Percentiles rank a stretch among this genome's conserved stretches.
These are phyloP conservation scores for Delichon dasypus DNA, from an alignment of 2,797 vertebrate species.

Conservation along the genomic window DNA sequence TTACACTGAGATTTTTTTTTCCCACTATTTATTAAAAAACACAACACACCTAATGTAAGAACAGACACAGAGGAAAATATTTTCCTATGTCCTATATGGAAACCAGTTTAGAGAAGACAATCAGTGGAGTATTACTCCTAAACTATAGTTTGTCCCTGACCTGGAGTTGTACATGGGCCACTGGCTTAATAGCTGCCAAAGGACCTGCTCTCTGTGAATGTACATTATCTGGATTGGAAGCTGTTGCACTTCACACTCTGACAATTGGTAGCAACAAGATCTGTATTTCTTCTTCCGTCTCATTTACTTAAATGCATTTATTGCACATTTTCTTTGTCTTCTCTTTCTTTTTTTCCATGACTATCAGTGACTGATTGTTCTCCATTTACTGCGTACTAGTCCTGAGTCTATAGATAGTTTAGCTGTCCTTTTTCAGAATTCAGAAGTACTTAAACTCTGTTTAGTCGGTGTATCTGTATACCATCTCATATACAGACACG, in stretches of 20 bases:
- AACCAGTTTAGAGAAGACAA: not conserved
- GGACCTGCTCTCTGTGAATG: not conserved
- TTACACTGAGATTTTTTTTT: not conserved
- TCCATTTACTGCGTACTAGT: not conserved
- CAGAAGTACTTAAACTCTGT: not conserved
- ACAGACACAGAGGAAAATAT: not conserved
- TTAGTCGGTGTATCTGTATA: not conserved
- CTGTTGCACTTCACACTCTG: not conserved
- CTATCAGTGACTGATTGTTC: not conserved
- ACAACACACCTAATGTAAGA: not conserved
- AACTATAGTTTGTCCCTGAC: not conserved
- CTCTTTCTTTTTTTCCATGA: not conserved
- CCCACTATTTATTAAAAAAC: not conserved
- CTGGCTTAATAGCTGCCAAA: not conserved
- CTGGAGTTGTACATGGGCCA: not conserved
- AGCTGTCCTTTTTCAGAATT: not conserved
- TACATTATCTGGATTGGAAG: not conserved
- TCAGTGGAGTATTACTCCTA: not conserved
- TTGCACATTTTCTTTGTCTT: not conserved
- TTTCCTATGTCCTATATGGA: not conserved
- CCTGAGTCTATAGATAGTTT: not conserved
- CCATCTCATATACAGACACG: not conserved
- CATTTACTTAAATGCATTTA: not conserved
- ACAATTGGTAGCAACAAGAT: not conserved
- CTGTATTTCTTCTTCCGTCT: conserved; percentile 12